phyloP scores from a whole-genome alignment of 1,140 invertebrate genomes.

The Bombyx mandarina region DNA sequence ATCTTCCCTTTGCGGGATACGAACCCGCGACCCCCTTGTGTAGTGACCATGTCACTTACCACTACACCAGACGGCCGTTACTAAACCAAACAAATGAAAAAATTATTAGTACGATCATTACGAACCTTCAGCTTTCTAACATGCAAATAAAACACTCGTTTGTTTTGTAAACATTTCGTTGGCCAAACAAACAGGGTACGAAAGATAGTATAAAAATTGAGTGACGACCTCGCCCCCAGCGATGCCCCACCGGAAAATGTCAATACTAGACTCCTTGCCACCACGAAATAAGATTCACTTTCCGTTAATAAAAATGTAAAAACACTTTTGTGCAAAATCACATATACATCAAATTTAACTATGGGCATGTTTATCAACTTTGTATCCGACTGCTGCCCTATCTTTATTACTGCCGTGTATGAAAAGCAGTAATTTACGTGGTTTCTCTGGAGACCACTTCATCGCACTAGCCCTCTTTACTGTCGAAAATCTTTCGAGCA shows the following conservation, averaged over 20 bases:
- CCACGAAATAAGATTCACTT: constrained; percentile 2
- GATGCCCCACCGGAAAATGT: background rate
- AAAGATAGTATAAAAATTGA: constrained; percentile 22
- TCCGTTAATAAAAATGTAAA: too few relatives aligned
- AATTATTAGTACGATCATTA: too few relatives aligned
- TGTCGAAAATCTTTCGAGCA: too few relatives aligned
- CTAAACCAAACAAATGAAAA: too few relatives aligned
- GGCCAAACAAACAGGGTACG: constrained; percentile 15
- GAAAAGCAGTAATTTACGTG: constrained; percentile 4
- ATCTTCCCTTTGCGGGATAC: too few relatives aligned
- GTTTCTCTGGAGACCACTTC: background rate
- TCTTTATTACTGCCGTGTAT: constrained; percentile 16
- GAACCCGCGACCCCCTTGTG: too few relatives aligned
- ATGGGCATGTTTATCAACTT: constrained; percentile 24
- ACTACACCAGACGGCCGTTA: too few relatives aligned
- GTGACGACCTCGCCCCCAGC: constrained; percentile 19
- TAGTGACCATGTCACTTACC: too few relatives aligned
- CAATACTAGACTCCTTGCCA: constrained; percentile 3
- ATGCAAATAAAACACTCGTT: constrained; percentile 3
- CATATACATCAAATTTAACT: constrained; percentile 27
- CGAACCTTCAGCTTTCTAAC: background rate
- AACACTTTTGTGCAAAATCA: background rate
- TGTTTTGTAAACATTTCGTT: too few relatives aligned
- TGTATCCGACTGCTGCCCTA: constrained; percentile 17
- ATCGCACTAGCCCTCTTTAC: background rate